phyloP scores from a whole-genome alignment of 2,113 vertebrate species.

The Nycticorax nycticorax region DNA sequence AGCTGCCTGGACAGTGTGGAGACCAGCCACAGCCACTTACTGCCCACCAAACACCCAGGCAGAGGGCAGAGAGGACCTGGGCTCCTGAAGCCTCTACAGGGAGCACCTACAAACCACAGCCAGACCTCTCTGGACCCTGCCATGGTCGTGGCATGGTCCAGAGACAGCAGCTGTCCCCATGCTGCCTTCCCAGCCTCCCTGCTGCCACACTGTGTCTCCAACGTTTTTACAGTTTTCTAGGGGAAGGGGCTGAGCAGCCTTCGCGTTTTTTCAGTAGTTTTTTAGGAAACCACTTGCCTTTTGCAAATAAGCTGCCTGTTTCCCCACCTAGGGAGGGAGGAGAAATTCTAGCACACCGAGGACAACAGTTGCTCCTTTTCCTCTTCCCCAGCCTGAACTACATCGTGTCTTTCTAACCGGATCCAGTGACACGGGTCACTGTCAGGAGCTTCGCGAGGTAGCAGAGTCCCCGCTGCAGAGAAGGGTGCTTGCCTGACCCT shows the following conservation, averaged over 20 bases:
- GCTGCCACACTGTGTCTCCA: neutral
- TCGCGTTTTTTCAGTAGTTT: neutral
- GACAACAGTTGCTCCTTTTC: neutral
- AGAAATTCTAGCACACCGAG: neutral
- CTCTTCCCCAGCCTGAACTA: neutral
- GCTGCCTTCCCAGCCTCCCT: neutral
- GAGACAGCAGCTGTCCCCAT: neutral
- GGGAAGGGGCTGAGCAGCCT: neutral
- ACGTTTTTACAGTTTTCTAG: neutral
- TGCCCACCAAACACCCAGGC: neutral
- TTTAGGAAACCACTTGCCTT: constrained; percentile 45
- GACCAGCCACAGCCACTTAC: neutral
- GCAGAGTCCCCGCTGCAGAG: neutral
- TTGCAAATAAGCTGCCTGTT: neutral
- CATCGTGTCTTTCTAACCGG: neutral
- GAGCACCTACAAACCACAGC: neutral
- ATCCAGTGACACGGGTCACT: neutral
- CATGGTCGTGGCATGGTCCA: neutral
- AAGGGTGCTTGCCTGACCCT: neutral
- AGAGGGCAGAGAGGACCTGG: neutral
- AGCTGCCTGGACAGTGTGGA: neutral
- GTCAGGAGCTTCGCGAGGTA: neutral
- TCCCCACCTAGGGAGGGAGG: neutral
- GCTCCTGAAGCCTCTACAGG: neutral
- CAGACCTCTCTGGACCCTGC: neutral